These are phyloP conservation scores for Pachymerium ferrugineum DNA, from an alignment of 2,888 invertebrate species.

Conservation along the genomic window DNA sequence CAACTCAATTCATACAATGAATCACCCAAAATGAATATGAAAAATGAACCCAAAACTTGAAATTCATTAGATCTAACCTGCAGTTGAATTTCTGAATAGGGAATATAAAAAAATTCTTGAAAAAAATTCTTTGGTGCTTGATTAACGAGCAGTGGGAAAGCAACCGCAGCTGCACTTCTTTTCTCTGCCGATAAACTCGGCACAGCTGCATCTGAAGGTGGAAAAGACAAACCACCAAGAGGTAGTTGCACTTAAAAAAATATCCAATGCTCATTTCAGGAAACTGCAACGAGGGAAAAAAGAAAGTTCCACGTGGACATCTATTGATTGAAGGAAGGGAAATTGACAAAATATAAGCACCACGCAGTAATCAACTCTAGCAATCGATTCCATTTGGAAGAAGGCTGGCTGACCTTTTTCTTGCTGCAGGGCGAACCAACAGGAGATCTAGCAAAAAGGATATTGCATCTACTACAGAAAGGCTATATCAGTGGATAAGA, in stretches of 20 bases:
- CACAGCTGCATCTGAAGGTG: slow-evolving; percentile 24
- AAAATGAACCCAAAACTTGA: not conserved
- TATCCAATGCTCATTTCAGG: not conserved
- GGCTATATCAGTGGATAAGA: slow-evolving; percentile 20
- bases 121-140: slow-evolving; percentile 4
- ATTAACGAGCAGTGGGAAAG: slow-evolving; percentile 19
- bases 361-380: slow-evolving; percentile 1
- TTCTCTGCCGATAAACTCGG: slow-evolving; percentile 19
- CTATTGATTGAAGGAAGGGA: not conserved
- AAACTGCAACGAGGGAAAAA: not conserved
- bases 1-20: not conserved
- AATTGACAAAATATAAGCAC: slow-evolving; percentile 24
- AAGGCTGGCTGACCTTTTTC: not conserved
- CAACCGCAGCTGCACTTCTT: slow-evolving; percentile 25
- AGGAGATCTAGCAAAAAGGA: slow-evolving; percentile 15
- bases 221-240: slow-evolving; percentile 12
- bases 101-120: not conserved
- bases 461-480: slow-evolving; percentile 3
- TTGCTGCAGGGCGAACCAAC: not conserved
- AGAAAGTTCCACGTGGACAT: not conserved
- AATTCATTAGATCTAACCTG: slow-evolving; percentile 6
- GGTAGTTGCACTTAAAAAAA: slow-evolving; percentile 1
- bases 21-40: not conserved
- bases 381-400: slow-evolving; percentile 27
- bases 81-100: not conserved